These are phyloP conservation scores for Bryconaethiops microstoma DNA, from an alignment of 2,797 vertebrate genomes.

Conservation along the genomic window DNA sequence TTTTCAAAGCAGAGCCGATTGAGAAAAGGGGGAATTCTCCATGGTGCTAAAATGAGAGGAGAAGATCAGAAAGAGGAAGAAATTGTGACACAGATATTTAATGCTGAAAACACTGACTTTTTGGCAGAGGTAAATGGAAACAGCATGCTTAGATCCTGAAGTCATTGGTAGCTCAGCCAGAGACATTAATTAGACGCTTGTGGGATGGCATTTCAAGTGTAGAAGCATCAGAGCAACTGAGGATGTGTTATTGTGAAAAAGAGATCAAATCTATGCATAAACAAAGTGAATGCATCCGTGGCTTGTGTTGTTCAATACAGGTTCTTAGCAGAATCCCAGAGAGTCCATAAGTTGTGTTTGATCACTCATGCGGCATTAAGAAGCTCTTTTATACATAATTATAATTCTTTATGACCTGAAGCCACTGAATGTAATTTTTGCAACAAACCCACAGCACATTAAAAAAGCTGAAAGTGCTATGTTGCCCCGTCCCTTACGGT, in stretches of 20 bases:
- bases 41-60: slow-evolving; percentile 34
- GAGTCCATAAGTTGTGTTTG: neutral
- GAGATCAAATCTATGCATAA: neutral
- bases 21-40: slow-evolving; percentile 36
- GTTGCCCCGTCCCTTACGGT: neutral
- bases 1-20: slow-evolving; percentile 33
- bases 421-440: neutral
- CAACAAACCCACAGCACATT: neutral
- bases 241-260: neutral
- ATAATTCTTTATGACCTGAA: neutral
- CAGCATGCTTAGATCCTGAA: neutral
- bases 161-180: neutral
- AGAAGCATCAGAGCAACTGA: neutral
- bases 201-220: neutral
- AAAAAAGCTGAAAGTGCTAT: no score
- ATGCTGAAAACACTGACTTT: neutral
- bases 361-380: neutral
- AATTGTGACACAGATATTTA: slow-evolving; percentile 26
- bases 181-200: neutral
- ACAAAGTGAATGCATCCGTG: neutral
- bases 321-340: neutral
- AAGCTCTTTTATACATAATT: neutral
- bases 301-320: neutral
- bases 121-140: neutral
- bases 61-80: slow-evolving; percentile 15